Percentiles rank a stretch among this genome's conserved stretches.
Evolutionary conservation across 2,888 invertebrate genomes (phyloP).

Genomic region (Caprella mutica): DNA sequence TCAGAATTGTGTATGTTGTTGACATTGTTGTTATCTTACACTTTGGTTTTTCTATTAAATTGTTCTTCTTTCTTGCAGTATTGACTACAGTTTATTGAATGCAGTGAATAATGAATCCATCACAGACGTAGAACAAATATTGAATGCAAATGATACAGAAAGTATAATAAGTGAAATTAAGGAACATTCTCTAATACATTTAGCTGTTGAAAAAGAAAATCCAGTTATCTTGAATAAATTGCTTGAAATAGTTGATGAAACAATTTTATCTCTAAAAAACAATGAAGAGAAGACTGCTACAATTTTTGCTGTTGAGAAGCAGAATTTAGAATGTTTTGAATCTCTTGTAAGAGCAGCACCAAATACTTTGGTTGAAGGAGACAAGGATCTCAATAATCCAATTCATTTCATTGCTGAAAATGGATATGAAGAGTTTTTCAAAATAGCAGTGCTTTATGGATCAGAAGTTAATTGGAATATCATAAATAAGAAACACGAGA

Average conservation of each 20-base stretch:
- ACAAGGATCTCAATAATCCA: not conserved
- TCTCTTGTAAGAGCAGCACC: not conserved
- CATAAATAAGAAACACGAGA: not conserved
- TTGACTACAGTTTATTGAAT: too few relatives aligned
- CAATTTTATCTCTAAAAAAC: not conserved
- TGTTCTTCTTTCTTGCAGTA: too few relatives aligned
- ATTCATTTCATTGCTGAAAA: slow-evolving; percentile 1
- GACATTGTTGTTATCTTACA: too few relatives aligned
- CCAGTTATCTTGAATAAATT: not conserved
- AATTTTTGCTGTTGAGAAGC: not conserved
- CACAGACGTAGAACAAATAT: too few relatives aligned
- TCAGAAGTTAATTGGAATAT: not conserved
- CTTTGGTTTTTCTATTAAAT: too few relatives aligned
- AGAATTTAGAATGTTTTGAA: not conserved
- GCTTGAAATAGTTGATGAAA: not conserved
- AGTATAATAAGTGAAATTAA: too few relatives aligned
- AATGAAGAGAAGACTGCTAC: not conserved
- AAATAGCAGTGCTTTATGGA: not conserved
- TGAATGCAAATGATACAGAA: too few relatives aligned
- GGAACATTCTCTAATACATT: not conserved
- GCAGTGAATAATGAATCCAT: too few relatives aligned
- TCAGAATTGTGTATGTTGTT: too few relatives aligned
- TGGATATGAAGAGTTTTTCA: not conserved
- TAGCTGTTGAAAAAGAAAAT: not conserved
- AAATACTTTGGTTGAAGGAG: not conserved